Conservation (phyloP, 2,113 vertebrate species). For the Sylvietta virens region DNA sequence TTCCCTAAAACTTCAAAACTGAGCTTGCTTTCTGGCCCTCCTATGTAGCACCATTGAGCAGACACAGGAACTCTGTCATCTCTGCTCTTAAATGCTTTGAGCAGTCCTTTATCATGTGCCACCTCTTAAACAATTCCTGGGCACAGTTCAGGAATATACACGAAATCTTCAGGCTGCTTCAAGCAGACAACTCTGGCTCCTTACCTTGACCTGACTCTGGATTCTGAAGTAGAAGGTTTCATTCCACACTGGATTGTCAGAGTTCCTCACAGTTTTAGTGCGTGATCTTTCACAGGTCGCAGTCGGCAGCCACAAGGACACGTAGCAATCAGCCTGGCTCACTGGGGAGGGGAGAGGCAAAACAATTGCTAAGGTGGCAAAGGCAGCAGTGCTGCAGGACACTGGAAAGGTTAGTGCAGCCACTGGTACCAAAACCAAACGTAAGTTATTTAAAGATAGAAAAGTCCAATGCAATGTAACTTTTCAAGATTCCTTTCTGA, state of each 20-base stretch:
- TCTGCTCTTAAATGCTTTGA: not conserved
- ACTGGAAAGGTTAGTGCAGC: not conserved
- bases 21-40: not conserved
- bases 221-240: constrained; percentile 83
- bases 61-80: not conserved
- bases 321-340: constrained; percentile 79
- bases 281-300: constrained; percentile 62
- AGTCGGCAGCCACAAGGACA: constrained; percentile 78
- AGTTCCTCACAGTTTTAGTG: constrained; percentile 78
- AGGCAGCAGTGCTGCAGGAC: not conserved
- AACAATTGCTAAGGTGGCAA: not conserved
- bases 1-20: not conserved
- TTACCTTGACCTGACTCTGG: constrained; percentile 80
- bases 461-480: not conserved
- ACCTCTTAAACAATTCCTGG: not conserved
- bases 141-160: not conserved
- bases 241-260: constrained; percentile 78
- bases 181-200: not conserved
- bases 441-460: not conserved
- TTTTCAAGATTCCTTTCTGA: not conserved
- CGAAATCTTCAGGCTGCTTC: not conserved
- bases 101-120: not conserved
- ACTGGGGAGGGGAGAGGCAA: constrained; percentile 42
- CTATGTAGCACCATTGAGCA: rapidly evolving
- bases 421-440: not conserved